Percentiles rank a stretch among this genome's conserved stretches.
phyloP scores from a whole-genome alignment of 2,797 vertebrate species.

The Centroberyx gerrardi region DNA sequence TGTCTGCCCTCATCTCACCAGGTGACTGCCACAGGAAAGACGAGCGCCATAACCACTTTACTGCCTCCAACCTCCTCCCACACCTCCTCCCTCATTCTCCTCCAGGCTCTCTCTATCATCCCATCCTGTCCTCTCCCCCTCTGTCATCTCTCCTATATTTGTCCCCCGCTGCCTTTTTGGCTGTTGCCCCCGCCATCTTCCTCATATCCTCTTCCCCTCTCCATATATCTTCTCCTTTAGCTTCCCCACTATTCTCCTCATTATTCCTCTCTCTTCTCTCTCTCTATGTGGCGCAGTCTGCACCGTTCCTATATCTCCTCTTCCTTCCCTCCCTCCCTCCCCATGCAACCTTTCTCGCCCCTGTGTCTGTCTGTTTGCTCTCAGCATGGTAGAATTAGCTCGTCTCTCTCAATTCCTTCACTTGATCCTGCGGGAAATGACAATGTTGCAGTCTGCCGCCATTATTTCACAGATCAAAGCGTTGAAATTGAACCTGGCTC shows the following conservation, averaged over 20 bases:
- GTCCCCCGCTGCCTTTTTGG: conserved; percentile 17
- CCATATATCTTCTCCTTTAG: conserved; percentile 8
- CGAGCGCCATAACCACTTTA: conserved; percentile 57
- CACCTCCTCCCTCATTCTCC: conserved; percentile 22
- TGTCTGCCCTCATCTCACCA: conserved; percentile 72
- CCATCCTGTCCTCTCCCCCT: conserved; percentile 23
- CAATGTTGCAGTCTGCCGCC: conserved; percentile 68
- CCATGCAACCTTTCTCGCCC: conserved; percentile 16
- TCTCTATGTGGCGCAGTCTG: not conserved
- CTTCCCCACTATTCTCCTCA: not conserved
- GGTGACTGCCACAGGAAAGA: conserved; percentile 52
- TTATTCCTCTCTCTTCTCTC: conserved; percentile 9
- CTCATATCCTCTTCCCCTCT: not conserved
- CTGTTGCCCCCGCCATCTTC: conserved; percentile 14
- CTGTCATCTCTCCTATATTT: conserved; percentile 44
- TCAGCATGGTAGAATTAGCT: conserved; percentile 64
- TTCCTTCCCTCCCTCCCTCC: not conserved
- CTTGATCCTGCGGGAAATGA: conserved; percentile 74
- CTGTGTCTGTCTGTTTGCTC: conserved; percentile 52
- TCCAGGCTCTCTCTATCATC: conserved; percentile 21
- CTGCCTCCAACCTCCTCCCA: not conserved
- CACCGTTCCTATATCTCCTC: not conserved
- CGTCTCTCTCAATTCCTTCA: conserved; percentile 59
- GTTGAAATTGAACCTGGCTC: conserved; percentile 70
- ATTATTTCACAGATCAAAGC: conserved; percentile 80